phyloP scores from a whole-genome alignment of 2,888 invertebrate genomes.

The Dasypogon diadema region DNA sequence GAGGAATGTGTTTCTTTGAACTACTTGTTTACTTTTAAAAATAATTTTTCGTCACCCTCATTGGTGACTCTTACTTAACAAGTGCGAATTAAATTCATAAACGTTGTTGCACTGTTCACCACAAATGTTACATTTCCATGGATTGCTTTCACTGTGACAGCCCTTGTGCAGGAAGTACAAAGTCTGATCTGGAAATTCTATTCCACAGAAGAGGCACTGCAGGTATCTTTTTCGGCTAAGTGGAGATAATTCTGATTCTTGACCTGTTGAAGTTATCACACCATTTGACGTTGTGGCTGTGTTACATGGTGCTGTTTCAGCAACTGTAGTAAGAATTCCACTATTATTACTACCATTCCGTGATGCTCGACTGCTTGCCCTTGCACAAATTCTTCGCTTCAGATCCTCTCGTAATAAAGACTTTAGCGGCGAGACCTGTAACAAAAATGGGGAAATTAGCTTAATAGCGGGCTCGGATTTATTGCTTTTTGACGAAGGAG shows the following conservation, averaged over 20 bases:
- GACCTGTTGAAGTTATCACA: slow-evolving; percentile 81
- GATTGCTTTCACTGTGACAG: slow-evolving; percentile 96
- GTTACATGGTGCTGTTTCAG: slow-evolving; percentile 65
- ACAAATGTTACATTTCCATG: slow-evolving; percentile 97
- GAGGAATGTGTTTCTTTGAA: slow-evolving; percentile 55
- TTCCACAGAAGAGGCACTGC: slow-evolving; percentile 92
- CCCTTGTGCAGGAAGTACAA: slow-evolving; percentile 97
- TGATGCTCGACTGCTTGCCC: slow-evolving; percentile 73
- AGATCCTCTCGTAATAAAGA: slow-evolving; percentile 86
- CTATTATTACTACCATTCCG: slow-evolving; percentile 59
- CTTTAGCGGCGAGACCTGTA: slow-evolving; percentile 85
- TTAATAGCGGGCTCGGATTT: too few species aligned
- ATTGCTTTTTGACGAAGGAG: too few species aligned
- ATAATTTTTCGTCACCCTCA: slow-evolving; percentile 60
- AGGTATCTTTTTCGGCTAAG: slow-evolving; percentile 71
- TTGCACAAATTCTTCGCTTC: slow-evolving; percentile 81
- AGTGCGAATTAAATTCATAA: slow-evolving; percentile 97
- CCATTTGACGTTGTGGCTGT: slow-evolving; percentile 72
- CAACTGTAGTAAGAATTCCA: slow-evolving; percentile 50
- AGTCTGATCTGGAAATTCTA: slow-evolving; percentile 95
- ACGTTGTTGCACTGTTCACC: slow-evolving; percentile 95
- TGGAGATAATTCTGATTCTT: slow-evolving; percentile 71
- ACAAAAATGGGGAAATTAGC: too few species aligned
- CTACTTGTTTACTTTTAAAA: slow-evolving; percentile 52
- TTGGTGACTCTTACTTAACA: slow-evolving; percentile 94